Percentiles rank a stretch among this genome's conserved stretches.
Conservation (phyloP, 2,113 vertebrate species). For the Ariopsis seemanni region DNA sequence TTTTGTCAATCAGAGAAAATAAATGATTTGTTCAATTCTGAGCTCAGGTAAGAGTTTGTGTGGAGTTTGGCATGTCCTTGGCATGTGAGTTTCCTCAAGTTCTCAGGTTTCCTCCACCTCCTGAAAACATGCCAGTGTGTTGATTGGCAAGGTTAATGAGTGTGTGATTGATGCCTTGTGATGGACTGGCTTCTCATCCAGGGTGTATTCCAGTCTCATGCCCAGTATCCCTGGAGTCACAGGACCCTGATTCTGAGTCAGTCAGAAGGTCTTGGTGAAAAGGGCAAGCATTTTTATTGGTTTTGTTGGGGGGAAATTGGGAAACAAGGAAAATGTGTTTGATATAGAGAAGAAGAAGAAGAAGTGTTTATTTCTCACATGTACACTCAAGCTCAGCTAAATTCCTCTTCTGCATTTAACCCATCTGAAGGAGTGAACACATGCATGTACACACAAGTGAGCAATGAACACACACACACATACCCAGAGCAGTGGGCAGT, state of each 20-base stretch:
- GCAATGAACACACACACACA: too few species aligned
- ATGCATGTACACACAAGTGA: too few species aligned
- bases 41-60: not conserved
- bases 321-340: not conserved
- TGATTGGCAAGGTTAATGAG: not conserved
- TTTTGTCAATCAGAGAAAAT: not conserved
- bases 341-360: too few species aligned
- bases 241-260: not conserved
- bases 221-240: not conserved
- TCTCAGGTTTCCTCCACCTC: not conserved
- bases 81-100: not conserved
- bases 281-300: not conserved
- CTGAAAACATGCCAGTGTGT: not conserved
- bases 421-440: too few species aligned
- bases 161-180: not conserved
- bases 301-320: not conserved
- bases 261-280: not conserved
- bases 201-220: not conserved
- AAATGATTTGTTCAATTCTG: not conserved
- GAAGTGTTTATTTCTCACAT: too few species aligned
- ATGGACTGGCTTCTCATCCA: not conserved
- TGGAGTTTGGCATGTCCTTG: not conserved
- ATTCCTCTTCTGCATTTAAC: too few species aligned
- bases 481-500: too few species aligned
- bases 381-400: too few species aligned